Evolutionary conservation across 2,888 invertebrate species (phyloP).

Genomic region (Plusia festucae): DNA sequence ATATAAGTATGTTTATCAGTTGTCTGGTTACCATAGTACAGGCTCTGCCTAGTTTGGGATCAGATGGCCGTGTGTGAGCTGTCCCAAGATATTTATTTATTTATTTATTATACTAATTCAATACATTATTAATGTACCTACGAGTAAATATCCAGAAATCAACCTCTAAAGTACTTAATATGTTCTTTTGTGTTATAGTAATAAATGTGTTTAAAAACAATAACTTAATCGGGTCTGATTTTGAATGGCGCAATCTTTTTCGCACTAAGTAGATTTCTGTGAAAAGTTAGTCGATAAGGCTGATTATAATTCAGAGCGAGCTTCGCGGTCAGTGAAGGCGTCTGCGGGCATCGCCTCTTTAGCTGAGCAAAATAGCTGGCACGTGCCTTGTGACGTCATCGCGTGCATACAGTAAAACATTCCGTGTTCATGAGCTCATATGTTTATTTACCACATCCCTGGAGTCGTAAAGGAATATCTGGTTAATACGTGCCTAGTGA

Average conservation of each 20-base stretch:
- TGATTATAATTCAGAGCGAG: slow-evolving; percentile 63
- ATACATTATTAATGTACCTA: not conserved
- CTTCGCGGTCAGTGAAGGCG: slow-evolving; percentile 33
- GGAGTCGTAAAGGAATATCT: not conserved
- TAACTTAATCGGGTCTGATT: slow-evolving; percentile 37
- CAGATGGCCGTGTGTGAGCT: too few relatives aligned
- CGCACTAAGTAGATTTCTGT: slow-evolving; percentile 28
- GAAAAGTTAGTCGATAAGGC: slow-evolving; percentile 53
- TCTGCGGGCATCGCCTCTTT: slow-evolving; percentile 7
- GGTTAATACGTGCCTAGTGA: not conserved
- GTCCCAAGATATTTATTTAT: too few relatives aligned
- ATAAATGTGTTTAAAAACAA: slow-evolving; percentile 8
- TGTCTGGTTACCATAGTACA: too few relatives aligned
- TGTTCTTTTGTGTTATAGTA: not conserved
- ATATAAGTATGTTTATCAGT: too few relatives aligned
- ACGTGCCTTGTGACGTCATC: slow-evolving; percentile 44
- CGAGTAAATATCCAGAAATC: not conserved
- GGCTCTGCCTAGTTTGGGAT: too few relatives aligned
- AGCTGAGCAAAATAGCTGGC: slow-evolving; percentile 30
- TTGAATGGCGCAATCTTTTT: slow-evolving; percentile 56
- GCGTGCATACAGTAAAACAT: slow-evolving; percentile 47
- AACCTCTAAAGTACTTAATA: too few relatives aligned
- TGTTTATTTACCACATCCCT: slow-evolving; percentile 11
- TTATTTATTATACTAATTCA: too few relatives aligned
- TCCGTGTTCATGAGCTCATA: slow-evolving; percentile 27